Conservation (phyloP, 1,140 invertebrate genomes). For the Neotoxoptera formosana region DNA sequence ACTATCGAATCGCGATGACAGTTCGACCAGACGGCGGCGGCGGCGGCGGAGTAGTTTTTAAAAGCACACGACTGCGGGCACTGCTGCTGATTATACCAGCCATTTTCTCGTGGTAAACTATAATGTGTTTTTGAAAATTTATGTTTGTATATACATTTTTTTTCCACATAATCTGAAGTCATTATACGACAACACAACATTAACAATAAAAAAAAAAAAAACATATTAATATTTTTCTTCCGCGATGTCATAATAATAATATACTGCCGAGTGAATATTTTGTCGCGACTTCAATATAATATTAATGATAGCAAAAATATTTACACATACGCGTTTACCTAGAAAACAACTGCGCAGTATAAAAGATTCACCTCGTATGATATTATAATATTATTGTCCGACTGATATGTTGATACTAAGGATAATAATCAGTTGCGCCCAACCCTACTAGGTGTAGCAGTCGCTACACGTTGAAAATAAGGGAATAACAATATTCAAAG, state of each 20-base stretch:
- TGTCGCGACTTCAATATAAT: background rate
- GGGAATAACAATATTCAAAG: no score
- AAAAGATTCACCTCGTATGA: background rate
- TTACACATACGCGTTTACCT: background rate
- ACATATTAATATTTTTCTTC: background rate
- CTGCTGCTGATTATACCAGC: background rate
- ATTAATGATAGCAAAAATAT: background rate
- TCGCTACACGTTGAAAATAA: no score
- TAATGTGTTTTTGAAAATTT: background rate
- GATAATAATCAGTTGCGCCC: no score
- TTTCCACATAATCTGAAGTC: background rate
- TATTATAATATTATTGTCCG: no score
- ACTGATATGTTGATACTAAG: no score
- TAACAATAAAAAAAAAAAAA: background rate
- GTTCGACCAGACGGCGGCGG: background rate
- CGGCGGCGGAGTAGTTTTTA: background rate
- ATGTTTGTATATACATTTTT: background rate
- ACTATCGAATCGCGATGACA: background rate
- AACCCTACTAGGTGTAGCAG: no score
- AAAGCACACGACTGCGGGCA: background rate
- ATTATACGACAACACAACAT: background rate
- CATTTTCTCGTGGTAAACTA: background rate
- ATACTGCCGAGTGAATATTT: background rate
- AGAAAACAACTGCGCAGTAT: background rate
- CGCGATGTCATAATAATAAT: background rate